A percentile compares a stretch with the other conserved stretches of the same genome.
Evolutionary conservation across 1,140 invertebrate species (phyloP).

Genomic region (Amphibalanus amphitrite): DNA sequence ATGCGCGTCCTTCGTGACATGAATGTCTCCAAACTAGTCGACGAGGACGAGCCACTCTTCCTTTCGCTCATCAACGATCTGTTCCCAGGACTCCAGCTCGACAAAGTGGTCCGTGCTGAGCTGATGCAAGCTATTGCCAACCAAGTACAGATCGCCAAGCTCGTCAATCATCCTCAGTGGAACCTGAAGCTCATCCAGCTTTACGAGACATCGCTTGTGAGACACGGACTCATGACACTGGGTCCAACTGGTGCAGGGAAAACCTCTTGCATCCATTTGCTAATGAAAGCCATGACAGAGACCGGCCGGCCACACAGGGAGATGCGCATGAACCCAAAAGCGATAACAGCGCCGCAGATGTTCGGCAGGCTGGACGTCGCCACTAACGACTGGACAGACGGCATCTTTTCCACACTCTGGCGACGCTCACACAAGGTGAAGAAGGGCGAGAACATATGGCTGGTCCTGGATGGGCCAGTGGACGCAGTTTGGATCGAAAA

Average conservation of each 20-base stretch:
- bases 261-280: constrained; percentile 76
- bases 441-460: constrained; percentile 72
- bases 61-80: constrained; percentile 87
- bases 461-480: constrained; percentile 86
- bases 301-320: constrained; percentile 37
- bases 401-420: constrained; percentile 92
- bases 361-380: constrained; percentile 88
- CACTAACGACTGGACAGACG: constrained; percentile 96
- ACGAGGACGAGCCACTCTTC: constrained; percentile 92
- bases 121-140: constrained; percentile 60
- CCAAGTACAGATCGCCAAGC: constrained; percentile 53
- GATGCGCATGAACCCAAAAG: constrained; percentile 97
- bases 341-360: constrained; percentile 93
- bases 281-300: constrained; percentile 65
- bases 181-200: constrained; percentile 84
- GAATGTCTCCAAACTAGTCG: constrained; percentile 38
- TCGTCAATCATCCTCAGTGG: constrained; percentile 85
- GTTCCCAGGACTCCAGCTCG: constrained; percentile 79
- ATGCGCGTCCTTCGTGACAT: constrained; percentile 92
- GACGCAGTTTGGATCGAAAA: constrained; percentile 97
- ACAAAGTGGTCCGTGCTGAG: constrained; percentile 78
- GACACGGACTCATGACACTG: constrained; percentile 93
- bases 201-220: constrained; percentile 85
- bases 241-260: constrained; percentile 86
- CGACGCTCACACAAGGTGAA: constrained; percentile 70